Conservation (phyloP, 2,888 invertebrate genomes). For the Geotrupes spiniger region DNA sequence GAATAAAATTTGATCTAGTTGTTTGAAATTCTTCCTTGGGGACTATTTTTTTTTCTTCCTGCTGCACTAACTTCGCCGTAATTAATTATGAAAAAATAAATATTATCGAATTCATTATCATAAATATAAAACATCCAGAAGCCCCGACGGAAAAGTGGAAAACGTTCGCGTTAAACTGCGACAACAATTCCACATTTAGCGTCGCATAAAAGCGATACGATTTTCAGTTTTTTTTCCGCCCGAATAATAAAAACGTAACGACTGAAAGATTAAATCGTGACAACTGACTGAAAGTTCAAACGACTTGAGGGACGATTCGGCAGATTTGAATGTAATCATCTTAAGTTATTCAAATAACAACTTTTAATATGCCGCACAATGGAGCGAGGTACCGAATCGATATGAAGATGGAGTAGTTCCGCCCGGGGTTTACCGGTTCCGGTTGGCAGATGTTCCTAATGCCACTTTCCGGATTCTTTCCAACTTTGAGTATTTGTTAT, state of each 20-base stretch:
- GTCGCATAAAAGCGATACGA: conserved; percentile 8
- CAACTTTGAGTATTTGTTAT: conserved; percentile 25
- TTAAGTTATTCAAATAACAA: conserved; percentile 36
- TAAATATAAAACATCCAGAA: neutral
- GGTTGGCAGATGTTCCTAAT: conserved; percentile 32
- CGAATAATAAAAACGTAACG: conserved; percentile 8
- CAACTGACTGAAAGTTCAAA: conserved; percentile 22
- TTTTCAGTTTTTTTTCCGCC: conserved; percentile 9
- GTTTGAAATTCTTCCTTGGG: no score
- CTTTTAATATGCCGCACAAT: conserved; percentile 36
- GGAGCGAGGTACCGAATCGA: conserved; percentile 25
- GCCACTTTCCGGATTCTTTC: conserved; percentile 31
- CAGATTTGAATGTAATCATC: conserved; percentile 32
- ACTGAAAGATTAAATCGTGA: conserved; percentile 18
- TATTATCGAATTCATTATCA: neutral
- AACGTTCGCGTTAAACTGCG: neutral
- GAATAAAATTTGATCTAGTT: no score
- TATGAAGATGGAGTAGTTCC: conserved; percentile 30
- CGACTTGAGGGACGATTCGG: conserved; percentile 25
- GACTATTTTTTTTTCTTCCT: no score
- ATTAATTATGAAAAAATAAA: no score
- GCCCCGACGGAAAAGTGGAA: neutral
- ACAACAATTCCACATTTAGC: conserved; percentile 6
- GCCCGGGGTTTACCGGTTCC: conserved; percentile 22
- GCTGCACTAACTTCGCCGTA: no score